Evolutionary conservation across 2,888 invertebrate species (phyloP), one percentile per base, ranked within the genome.

Genomic region (Oligia strigilis): DNA sequence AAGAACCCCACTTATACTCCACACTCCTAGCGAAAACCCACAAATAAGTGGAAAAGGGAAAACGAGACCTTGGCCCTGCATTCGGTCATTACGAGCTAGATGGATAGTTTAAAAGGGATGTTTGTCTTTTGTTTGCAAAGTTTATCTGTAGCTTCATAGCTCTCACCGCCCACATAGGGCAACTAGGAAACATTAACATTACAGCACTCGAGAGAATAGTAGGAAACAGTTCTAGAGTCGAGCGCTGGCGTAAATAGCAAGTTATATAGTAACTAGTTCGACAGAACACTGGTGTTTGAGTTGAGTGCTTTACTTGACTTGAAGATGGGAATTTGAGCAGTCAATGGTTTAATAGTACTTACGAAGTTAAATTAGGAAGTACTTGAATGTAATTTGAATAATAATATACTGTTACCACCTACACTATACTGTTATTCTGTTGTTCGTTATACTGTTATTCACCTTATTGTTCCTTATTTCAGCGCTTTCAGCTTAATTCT

Each of bases 221-320:
- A 55, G 14, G 8, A 40, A 49, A 40, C n/a, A 72, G 66, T 55
- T 71, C 70, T 81, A 23, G 43, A 67, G 40, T 75, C 66, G 46
- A 82, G 83, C 75, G 0, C 77, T 82, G 4, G 36, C 46, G 46
- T 74, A 17, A 83, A 83, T 62, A 75, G 40, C 75, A 73, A 52
- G 72, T 72, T 75, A 40, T 40, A 23, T 40, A 72, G 66, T 81
- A 64, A 74, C 72, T 49, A 73, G 70, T 86, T 86, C 40, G n/a
- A 65, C 46, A 72, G 71, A 40, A 83, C 58, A 55, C 17, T 23
- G 71, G 74, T 75, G 67, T 67, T 83, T 75, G 67, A 84, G 64
- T 55, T 60, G 36, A 75, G 73, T 43, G 60, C 74, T 83, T 77
- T 29, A 64, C 73, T 74, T 55, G 5, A 74, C 46, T 85, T 67